A percentile compares a stretch with the other conserved stretches of the same genome.
Evolutionary conservation across 2,888 invertebrate genomes (phyloP).

Genomic region (Machimus atricapillus): DNA sequence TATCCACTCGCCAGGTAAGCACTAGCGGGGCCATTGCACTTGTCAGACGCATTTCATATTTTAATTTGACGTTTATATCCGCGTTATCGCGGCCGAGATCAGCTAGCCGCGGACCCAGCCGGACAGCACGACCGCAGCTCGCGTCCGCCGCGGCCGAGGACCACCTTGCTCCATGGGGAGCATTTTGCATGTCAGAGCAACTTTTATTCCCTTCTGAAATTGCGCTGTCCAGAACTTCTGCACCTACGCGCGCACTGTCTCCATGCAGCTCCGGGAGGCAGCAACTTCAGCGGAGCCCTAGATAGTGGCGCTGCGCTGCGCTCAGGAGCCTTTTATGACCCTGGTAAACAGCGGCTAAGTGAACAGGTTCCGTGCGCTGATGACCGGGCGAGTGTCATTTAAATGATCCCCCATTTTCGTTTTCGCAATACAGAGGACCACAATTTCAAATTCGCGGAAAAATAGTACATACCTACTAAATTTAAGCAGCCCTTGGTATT

Average conservation of each 20-base stretch:
- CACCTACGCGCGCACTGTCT: neutral
- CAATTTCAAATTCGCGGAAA: neutral
- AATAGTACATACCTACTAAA: too few species aligned
- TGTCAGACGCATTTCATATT: conserved; percentile 31
- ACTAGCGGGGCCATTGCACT: conserved; percentile 21
- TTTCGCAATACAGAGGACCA: neutral
- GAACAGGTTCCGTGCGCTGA: neutral
- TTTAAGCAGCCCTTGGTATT: neutral
- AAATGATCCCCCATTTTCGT: neutral
- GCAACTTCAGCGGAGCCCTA: neutral
- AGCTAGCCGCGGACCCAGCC: neutral
- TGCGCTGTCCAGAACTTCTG: neutral
- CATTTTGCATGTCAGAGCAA: neutral
- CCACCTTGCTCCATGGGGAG: neutral
- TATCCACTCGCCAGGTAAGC: neutral
- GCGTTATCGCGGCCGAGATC: conserved; percentile 26
- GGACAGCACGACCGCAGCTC: neutral
- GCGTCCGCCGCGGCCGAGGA: neutral
- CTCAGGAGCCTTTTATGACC: neutral
- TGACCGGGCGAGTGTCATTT: neutral
- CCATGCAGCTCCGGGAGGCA: neutral
- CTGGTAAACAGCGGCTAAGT: neutral
- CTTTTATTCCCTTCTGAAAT: neutral
- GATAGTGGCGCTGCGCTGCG: neutral
- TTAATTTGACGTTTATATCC: conserved; percentile 43